Conservation (phyloP, 2,888 invertebrate genomes). For the Koerneria pararmatus region DNA sequence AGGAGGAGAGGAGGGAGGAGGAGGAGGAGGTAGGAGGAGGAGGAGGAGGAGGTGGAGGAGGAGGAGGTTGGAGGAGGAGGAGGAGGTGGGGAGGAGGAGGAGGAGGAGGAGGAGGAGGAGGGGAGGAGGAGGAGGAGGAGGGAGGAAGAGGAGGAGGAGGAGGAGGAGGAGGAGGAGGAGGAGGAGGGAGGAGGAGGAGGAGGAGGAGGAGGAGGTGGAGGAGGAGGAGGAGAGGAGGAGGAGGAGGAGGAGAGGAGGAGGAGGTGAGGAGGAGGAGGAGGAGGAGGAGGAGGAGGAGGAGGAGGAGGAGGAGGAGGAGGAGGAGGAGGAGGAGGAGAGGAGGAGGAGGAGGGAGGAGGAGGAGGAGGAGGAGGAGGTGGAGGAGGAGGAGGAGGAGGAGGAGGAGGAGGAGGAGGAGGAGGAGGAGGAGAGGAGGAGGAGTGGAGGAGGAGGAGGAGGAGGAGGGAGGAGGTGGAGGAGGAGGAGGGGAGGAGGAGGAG, state of each 20-base stretch:
- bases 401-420: neutral
- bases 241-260: neutral
- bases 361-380: neutral
- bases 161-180: neutral
- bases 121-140: neutral
- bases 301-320: neutral
- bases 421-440: neutral
- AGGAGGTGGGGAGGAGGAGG: too few species aligned
- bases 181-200: neutral
- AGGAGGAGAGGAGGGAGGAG: too few species aligned
- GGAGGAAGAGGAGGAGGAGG: neutral
- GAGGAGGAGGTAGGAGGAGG: too few species aligned
- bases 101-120: neutral
- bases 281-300: neutral
- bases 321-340: neutral
- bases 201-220: neutral
- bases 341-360: neutral
- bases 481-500: neutral
- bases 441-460: too few species aligned
- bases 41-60: too few species aligned
- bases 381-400: neutral
- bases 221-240: neutral
- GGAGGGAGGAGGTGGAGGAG: neutral
- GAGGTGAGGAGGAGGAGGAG: neutral
- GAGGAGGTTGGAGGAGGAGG: too few species aligned